These are phyloP conservation scores for Deilephila porcellus DNA, from an alignment of 2,888 invertebrate species.

Conservation along the genomic window DNA sequence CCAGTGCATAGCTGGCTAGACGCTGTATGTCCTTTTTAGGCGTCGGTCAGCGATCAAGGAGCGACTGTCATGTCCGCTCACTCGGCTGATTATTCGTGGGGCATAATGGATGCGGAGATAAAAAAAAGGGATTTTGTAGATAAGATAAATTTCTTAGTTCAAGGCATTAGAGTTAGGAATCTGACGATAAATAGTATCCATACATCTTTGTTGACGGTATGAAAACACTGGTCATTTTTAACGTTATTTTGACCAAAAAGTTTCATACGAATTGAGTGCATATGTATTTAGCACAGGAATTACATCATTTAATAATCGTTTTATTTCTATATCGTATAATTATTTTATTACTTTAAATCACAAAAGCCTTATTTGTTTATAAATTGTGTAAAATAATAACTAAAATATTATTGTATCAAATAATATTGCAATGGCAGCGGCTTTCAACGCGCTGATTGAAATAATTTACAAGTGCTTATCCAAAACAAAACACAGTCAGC, in stretches of 20 bases:
- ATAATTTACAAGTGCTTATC: not conserved
- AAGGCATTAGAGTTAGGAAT: not conserved
- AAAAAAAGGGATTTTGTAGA: slow-evolving; percentile 16
- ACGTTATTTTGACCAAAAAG: too few relatives aligned
- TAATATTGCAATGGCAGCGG: too few relatives aligned
- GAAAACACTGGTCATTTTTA: too few relatives aligned
- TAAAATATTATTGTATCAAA: not conserved
- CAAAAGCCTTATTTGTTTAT: too few relatives aligned
- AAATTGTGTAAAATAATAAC: too few relatives aligned
- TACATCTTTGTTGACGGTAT: too few relatives aligned
- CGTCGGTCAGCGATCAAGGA: slow-evolving; percentile 25
- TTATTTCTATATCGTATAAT: too few relatives aligned
- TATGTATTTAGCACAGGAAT: too few relatives aligned
- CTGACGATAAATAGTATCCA: not conserved
- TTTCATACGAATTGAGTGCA: too few relatives aligned
- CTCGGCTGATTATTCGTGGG: slow-evolving; percentile 20
- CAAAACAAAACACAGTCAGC: slow-evolving; percentile 1
- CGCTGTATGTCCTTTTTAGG: slow-evolving; percentile 30
- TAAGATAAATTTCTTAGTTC: not conserved
- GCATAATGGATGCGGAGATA: slow-evolving; percentile 11
- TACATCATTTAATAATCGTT: too few relatives aligned
- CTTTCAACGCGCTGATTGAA: not conserved
- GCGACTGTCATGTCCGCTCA: slow-evolving; percentile 27
- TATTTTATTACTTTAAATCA: too few relatives aligned
- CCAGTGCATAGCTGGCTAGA: not conserved